Conservation (phyloP, 2,113 vertebrate genomes). For the Xiphophorus maculatus region DNA sequence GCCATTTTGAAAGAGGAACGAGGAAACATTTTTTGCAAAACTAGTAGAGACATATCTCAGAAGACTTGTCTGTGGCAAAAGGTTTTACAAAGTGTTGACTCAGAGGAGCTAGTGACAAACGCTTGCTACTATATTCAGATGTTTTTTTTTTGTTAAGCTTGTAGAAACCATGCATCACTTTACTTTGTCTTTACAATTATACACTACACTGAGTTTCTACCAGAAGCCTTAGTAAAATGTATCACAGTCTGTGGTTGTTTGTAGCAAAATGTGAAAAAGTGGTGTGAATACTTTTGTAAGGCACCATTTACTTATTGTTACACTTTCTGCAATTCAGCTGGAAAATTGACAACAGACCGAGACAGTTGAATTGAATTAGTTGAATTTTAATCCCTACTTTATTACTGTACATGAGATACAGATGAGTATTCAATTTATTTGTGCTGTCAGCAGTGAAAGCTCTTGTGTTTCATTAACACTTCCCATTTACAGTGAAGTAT, state of each 20-base stretch:
- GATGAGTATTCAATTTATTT: conserved; percentile 39
- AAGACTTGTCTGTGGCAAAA: no score
- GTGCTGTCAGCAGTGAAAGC: conserved; percentile 18
- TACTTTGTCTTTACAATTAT: no score
- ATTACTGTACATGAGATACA: conserved; percentile 38
- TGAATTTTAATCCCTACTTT: conserved; percentile 30
- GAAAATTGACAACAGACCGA: conserved; percentile 13
- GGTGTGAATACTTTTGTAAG: background rate
- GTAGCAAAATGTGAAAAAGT: no score
- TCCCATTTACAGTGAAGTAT: conserved; percentile 1
- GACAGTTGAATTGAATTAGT: background rate
- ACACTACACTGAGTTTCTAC: no score
- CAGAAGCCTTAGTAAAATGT: no score
- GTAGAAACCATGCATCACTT: no score
- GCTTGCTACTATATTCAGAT: background rate
- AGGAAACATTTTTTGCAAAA: no score
- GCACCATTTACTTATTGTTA: background rate
- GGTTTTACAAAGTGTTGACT: background rate
- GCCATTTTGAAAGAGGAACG: no score
- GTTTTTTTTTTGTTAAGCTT: background rate
- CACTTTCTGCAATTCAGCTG: conserved; percentile 5
- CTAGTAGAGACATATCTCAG: no score
- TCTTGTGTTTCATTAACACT: conserved; percentile 27
- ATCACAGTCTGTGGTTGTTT: no score
- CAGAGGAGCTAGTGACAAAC: background rate